Evolutionary conservation across 2,888 invertebrate genomes (phyloP), one percentile per base, ranked within the genome.

Genomic region (Ariolimax columbianus): DNA sequence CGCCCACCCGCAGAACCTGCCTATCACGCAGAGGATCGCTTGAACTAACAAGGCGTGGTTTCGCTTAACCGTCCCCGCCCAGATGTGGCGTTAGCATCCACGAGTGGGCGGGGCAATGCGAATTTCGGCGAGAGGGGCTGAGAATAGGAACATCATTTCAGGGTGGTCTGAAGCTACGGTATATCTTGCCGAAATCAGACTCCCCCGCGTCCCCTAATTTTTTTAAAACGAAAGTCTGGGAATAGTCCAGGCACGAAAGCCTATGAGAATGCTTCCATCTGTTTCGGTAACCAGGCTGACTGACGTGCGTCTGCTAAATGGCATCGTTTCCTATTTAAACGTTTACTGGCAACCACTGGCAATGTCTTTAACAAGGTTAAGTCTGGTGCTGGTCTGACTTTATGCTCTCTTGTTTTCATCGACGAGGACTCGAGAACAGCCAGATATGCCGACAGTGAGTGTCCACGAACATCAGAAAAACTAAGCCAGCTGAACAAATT

Each of bases 241-340:
- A 40, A 40, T 38, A 30, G 26, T 43, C 2, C 70, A 47, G 17
- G 63, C 36, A 63, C 40, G 33, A 75, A 66, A 66, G 14, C 30
- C 2, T 63, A 63, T 82, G 82, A 82, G 82, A 82, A 82, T 17
- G 30, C n/a, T 26, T 82, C 73, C 82, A 82, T 82, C 82, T 82
- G 82, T 63, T 47, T 72, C 40, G 51, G 30, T 26, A 47, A 40
- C 43, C 3, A n/a, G 43, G 40, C 23, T 70, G 81, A 43, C 55
- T 33, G 70, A 38, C 81, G 70, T 81, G 72, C 26, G 72, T 19
- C 81, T 2, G 26, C 40, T 0, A 43, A 47, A 23, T 7, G 47
- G 19, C 2, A 7, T 30, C 23, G 26, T 40, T 40, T 36, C 68
- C 68, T 80, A 80, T 80, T 80, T 80, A 80, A 80, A 66, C 68